Evolutionary conservation across 2,888 invertebrate genomes (phyloP), one percentile per base, ranked within the genome.

Genomic region (Lagria hirta): DNA sequence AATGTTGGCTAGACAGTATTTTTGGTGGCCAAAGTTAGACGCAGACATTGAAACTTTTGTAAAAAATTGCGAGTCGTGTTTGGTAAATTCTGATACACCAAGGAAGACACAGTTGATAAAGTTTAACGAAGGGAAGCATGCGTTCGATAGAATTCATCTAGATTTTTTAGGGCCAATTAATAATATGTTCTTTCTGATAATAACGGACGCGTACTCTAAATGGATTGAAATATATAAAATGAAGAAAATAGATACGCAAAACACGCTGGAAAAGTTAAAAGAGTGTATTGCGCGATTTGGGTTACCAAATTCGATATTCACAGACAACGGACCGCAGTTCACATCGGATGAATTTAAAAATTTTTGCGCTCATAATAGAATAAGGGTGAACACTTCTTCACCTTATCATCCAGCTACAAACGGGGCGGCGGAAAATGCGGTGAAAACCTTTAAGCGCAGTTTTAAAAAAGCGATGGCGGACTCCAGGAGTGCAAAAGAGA

Each of bases 131-230:
- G 5, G 6, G 14, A 27, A 27, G 13, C 12, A 11, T n/a, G n/a
- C n/a, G n/a, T 13, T 27, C 6, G 10, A 11, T 6, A 27, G 14
- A 27, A 13, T 27, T 27, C 27, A 27, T 27, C n/a, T 27, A 5
- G 27, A 27, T 13, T 11, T 11, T 12, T 13, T 27, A 11, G 27
- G 14, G n/a, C 13, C 27, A 27, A 5, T 27, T 6, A 8, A 2
- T 4, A 12, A 12, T 11, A 27, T n/a, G 4, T 5, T 6, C 5
- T 27, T 6, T n/a, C 14, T 27, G 4, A 27, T 27, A 11, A 11
- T 27, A n/a, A 4, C 5, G n/a, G 4, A 27, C n/a, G 3, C 13
- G 2, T n/a, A 27, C n/a, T 11, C 11, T 4, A 27, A 27, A 11
- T 27, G 27, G 27, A 4, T 13, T 6, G 27, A 27, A 27, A 12